phyloP scores from a whole-genome alignment of 2,888 invertebrate species.

The Sinhomidia bicolor region DNA sequence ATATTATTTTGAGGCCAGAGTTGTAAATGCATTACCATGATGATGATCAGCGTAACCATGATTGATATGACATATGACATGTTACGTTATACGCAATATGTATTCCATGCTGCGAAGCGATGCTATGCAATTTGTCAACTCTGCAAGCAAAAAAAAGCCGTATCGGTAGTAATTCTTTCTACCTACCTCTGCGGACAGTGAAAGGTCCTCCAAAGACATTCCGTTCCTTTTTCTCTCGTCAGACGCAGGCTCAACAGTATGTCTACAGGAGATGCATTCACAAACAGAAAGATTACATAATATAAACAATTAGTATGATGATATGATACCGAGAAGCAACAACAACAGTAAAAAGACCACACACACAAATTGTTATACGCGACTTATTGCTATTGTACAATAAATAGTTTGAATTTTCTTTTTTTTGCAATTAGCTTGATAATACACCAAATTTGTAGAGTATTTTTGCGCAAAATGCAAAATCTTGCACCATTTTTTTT shows the following conservation, averaged over 20 bases:
- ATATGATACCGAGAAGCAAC: no score
- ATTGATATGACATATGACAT: no score
- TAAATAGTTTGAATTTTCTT: no score
- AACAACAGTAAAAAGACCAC: slow-evolving; percentile 12
- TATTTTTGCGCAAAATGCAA: background rate
- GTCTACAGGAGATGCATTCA: slow-evolving; percentile 39
- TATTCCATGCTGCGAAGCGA: background rate
- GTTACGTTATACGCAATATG: no score
- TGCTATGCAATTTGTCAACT: background rate
- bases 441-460: background rate
- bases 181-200: slow-evolving; percentile 77
- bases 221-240: slow-evolving; percentile 74
- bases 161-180: no score
- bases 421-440: slow-evolving; percentile 12
- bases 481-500: background rate
- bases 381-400: no score
- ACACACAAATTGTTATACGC: slow-evolving; percentile 65
- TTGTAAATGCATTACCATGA: background rate
- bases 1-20: background rate
- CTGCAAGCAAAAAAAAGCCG: background rate
- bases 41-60: background rate
- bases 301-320: background rate
- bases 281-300: background rate
- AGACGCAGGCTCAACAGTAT: slow-evolving; percentile 65
- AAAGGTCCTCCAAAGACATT: slow-evolving; percentile 79